Conservation (phyloP, 1,140 invertebrate species). For the Copidosoma floridanum region DNA sequence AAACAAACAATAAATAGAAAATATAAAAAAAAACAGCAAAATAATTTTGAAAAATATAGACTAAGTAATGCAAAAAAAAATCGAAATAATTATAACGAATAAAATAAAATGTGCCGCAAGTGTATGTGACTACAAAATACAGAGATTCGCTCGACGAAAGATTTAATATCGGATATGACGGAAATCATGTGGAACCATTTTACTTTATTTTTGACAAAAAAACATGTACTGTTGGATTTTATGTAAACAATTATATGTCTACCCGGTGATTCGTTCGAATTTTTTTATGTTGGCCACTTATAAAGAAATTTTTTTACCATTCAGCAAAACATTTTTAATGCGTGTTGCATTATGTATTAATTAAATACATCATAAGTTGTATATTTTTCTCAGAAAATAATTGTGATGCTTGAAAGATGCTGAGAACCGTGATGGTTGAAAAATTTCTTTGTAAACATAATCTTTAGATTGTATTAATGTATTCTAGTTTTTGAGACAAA, state of each 20-base stretch:
- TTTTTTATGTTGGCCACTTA: neutral
- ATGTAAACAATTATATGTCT: neutral
- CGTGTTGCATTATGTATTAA: no score
- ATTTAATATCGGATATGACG: neutral
- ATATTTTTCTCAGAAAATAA: no score
- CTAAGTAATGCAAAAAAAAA: no score
- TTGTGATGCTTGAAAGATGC: no score
- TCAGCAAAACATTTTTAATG: no score
- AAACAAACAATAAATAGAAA: constrained; percentile 6
- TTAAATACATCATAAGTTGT: no score
- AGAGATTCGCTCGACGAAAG: neutral
- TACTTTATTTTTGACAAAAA: neutral
- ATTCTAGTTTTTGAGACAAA: constrained; percentile 3
- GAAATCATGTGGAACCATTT: no score
- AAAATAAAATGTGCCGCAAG: constrained; percentile 30
- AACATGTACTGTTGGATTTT: no score
- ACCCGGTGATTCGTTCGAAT: neutral
- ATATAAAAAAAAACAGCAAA: no score
- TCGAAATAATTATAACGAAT: no score
- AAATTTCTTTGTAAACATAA: constrained; percentile 1
- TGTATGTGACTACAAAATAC: constrained; percentile 31
- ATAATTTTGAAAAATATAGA: no score
- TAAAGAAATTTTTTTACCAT: no score
- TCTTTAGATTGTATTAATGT: neutral
- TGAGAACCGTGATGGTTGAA: neutral